Conservation (phyloP, 2,113 vertebrate species). For the Lepidothrix coronata region DNA sequence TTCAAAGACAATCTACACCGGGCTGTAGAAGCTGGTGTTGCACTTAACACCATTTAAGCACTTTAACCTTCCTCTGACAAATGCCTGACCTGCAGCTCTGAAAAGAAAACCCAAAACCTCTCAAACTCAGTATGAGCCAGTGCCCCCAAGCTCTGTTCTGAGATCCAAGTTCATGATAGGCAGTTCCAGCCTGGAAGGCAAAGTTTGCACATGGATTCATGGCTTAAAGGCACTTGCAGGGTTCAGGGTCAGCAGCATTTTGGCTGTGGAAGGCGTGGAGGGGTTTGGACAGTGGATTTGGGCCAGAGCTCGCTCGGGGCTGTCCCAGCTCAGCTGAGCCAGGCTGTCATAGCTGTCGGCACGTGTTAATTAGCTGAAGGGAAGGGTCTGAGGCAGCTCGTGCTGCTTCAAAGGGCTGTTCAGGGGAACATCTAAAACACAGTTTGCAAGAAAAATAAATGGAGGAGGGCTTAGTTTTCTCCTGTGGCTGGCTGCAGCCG, state of each 20-base stretch:
- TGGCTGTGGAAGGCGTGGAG: not conserved
- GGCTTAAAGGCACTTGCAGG: not conserved
- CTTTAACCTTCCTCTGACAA: not conserved
- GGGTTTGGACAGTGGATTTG: not conserved
- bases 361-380: not conserved
- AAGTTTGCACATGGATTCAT: not conserved
- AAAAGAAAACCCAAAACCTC: not conserved
- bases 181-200: not conserved
- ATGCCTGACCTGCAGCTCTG: not conserved
- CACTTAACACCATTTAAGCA: not conserved
- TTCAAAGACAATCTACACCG: not conserved
- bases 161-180: accelerated
- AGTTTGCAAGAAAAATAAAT: slow-evolving; percentile 38
- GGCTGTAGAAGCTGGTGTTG: not conserved
- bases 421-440: not conserved
- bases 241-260: not conserved
- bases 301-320: not conserved
- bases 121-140: not conserved
- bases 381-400: not conserved
- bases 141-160: accelerated
- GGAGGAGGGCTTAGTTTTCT: not conserved
- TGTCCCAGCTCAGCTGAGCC: accelerated
- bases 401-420: not conserved
- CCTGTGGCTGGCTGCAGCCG: not conserved
- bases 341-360: not conserved